Evolutionary conservation across 2,113 vertebrate species (phyloP).

Genomic region (Pygoscelis adeliae): DNA sequence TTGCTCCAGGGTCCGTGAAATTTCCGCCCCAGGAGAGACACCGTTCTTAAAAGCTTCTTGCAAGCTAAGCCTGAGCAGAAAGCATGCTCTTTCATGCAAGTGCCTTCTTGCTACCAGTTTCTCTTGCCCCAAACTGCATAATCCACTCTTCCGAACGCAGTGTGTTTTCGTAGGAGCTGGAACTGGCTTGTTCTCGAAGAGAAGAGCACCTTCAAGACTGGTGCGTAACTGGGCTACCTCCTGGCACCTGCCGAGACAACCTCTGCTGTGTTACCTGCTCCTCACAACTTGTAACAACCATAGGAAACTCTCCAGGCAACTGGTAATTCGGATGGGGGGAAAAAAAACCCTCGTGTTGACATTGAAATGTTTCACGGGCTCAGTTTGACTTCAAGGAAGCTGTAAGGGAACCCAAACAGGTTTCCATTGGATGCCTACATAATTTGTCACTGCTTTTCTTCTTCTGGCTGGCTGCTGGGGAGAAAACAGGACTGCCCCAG

Average conservation of each 20-base stretch:
- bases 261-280: background rate
- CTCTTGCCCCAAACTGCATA: background rate
- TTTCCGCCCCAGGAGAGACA: background rate
- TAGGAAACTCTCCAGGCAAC: background rate
- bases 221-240: background rate
- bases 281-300: accelerated
- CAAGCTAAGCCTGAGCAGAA: background rate
- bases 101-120: background rate
- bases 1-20: background rate
- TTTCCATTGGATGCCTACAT: background rate
- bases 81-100: background rate
- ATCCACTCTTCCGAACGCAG: accelerated
- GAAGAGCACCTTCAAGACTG: background rate
- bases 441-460: background rate
- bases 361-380: background rate
- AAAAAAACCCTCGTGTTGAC: background rate
- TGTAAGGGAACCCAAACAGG: background rate
- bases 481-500: background rate
- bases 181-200: background rate
- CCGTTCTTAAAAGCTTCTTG: background rate
- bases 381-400: background rate
- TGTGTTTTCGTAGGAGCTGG: background rate
- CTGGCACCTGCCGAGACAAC: background rate
- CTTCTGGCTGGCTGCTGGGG: background rate
- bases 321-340: background rate